These are phyloP conservation scores for Pluvianellus socialis DNA, from an alignment of 2,113 vertebrate genomes.

Conservation along the genomic window DNA sequence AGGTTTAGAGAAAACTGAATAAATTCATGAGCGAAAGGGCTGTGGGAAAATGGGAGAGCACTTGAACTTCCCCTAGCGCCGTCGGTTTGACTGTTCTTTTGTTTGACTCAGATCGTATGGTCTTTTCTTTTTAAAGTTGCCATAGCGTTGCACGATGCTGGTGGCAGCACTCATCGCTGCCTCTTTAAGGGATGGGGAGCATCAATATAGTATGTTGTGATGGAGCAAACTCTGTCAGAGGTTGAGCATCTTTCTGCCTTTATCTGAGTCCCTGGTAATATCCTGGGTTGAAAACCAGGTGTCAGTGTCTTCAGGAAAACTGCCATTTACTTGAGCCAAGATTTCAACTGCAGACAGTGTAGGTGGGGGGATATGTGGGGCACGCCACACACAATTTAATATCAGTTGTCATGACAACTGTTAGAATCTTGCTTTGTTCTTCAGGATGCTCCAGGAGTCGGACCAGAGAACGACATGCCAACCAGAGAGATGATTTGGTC, in stretches of 20 bases:
- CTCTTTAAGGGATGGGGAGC: not conserved
- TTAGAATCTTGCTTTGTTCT: not conserved
- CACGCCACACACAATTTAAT: not conserved
- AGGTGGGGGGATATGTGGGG: not conserved
- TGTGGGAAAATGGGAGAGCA: not conserved
- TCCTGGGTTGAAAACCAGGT: not conserved
- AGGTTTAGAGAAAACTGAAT: not conserved
- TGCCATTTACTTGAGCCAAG: not conserved
- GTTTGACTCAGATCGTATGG: not conserved
- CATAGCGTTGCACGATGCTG: not conserved
- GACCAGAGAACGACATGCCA: not conserved
- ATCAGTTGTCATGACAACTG: not conserved
- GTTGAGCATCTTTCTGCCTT: not conserved
- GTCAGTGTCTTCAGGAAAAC: not conserved
- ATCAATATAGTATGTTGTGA: not conserved
- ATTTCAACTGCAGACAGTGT: not conserved
- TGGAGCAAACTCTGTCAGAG: not conserved
- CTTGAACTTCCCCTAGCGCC: not conserved
- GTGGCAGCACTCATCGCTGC: not conserved
- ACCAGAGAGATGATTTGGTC: fast-evolving
- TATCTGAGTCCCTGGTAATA: not conserved
- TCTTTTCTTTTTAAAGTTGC: not conserved
- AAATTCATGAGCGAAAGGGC: not conserved
- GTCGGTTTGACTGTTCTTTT: not conserved
- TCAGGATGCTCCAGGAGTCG: not conserved